Base-by-base conservation (phyloP, 2,797 vertebrate genomes). In the Eupleurogrammus muticus region DNA sequence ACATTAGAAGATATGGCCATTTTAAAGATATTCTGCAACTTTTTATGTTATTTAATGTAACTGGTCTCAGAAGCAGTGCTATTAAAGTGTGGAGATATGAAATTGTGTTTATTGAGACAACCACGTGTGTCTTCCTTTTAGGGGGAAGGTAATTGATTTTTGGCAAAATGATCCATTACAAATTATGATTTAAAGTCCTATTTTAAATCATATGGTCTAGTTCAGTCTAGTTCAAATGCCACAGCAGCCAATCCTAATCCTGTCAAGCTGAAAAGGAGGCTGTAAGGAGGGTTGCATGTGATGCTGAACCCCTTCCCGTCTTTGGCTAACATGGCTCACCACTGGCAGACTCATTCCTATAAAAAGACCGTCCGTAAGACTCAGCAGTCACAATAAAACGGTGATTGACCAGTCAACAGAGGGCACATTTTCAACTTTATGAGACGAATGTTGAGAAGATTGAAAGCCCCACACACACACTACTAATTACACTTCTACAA, bases 401-500 rank as follows among this genome's bases (percentile, higher is more conserved):
- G 73, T 63, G 28, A 28, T 53, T 54, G 53, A 81, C 66, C 56
- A n/a, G 51, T 59, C 70, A 54, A 66, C 56, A 23, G 28, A 48
- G 70, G 70, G 67, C 44, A 52, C 51, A 53, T 50, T 63, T 61
- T 42, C 24, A 60, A 69, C 49, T 82, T 86, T 77, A 82, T 75
- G 78, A 86, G 79, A 82, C 55, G 75, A 81, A 78, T 23, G 32
- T 19, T 48, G 58, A 40, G 52, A 55, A 82, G 79, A 85, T 42
- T 73, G 82, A 85, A 84, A 77, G 81, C 63, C 71, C 75, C 57
- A 34, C 49, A 58, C 78, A n/a, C 82, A 82, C 88, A 85, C 72
- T 69, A 42, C 76, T 89, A 90, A 91, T 91, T 88, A 88, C 69
- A 83, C 70, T 79, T 84, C 70, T 46, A 81, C 11, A 2, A 88